Conservation (phyloP, 1,140 invertebrate species). For the Agraylea sexmaculata region DNA sequence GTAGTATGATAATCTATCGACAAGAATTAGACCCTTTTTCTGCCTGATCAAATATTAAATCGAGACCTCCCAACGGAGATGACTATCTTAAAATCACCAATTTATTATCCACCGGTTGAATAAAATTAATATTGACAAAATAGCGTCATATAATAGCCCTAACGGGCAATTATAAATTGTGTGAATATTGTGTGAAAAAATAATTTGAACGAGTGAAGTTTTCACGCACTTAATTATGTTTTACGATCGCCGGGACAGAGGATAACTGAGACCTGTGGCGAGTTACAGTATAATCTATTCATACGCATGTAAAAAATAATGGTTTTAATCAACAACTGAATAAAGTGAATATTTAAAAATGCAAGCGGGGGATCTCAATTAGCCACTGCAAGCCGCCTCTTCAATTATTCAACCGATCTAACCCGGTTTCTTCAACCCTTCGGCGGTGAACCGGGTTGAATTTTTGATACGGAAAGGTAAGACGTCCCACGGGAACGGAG, state of each 20-base stretch:
- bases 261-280: not conserved
- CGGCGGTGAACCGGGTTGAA: slow-evolving; percentile 11
- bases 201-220: too few relatives aligned
- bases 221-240: slow-evolving; percentile 4
- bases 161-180: too few relatives aligned
- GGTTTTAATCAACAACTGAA: slow-evolving; percentile 1
- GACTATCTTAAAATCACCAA: too few relatives aligned
- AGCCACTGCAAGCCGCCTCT: slow-evolving; percentile 6
- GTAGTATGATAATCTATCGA: too few relatives aligned
- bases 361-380: slow-evolving; percentile 13
- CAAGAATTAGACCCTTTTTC: slow-evolving; percentile 4
- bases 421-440: slow-evolving; percentile 12
- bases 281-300: slow-evolving; percentile 2
- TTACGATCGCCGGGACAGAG: slow-evolving; percentile 3
- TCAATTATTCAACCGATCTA: slow-evolving; percentile 9
- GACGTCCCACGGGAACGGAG: not conserved
- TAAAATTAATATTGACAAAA: too few relatives aligned
- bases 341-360: slow-evolving; percentile 18
- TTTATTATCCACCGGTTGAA: too few relatives aligned
- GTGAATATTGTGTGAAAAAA: too few relatives aligned
- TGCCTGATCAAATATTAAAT: slow-evolving; percentile 5
- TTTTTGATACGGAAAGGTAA: slow-evolving; percentile 6
- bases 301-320: slow-evolving; percentile 14
- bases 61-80: slow-evolving; percentile 1
- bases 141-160: too few relatives aligned